Conservation (phyloP, 2,888 invertebrate genomes). For the Sphaerophoria rueppellii region DNA sequence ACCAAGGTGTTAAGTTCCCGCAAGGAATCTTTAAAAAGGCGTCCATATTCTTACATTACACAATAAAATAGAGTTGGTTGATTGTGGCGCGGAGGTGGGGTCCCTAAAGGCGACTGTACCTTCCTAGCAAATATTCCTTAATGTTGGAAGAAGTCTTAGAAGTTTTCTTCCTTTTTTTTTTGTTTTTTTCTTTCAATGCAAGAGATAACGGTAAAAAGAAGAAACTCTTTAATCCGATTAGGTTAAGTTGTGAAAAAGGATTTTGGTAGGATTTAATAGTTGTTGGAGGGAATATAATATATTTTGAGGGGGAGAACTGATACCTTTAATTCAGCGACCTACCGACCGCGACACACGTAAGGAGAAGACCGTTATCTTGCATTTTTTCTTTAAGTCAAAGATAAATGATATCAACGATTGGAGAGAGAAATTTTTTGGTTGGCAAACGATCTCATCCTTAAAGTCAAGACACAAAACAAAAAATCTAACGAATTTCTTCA, state of each 20-base stretch:
- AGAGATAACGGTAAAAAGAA: constrained; percentile 26
- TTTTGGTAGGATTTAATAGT: constrained; percentile 51
- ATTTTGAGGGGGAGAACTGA: constrained; percentile 22
- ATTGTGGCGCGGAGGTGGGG: too few relatives aligned
- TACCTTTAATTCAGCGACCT: constrained; percentile 34
- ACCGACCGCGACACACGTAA: background rate
- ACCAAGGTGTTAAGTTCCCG: constrained; percentile 62
- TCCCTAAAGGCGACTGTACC: background rate
- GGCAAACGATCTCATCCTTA: background rate
- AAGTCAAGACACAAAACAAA: background rate
- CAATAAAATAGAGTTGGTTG: constrained; percentile 19
- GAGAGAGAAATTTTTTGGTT: background rate
- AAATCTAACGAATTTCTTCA: background rate
- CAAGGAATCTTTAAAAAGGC: constrained; percentile 44
- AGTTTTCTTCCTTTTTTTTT: constrained; percentile 7
- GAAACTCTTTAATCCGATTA: constrained; percentile 64
- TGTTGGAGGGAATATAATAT: constrained; percentile 4
- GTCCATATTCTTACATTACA: constrained; percentile 15
- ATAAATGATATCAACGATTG: background rate
- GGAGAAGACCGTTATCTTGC: background rate
- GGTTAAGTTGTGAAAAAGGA: constrained; percentile 61
- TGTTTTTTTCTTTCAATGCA: background rate
- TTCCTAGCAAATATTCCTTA: background rate
- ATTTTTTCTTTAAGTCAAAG: background rate
- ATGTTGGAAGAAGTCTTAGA: constrained; percentile 54